These are phyloP conservation scores for Anomalospiza imberbis DNA, from an alignment of 2,797 vertebrate species.

Conservation along the genomic window DNA sequence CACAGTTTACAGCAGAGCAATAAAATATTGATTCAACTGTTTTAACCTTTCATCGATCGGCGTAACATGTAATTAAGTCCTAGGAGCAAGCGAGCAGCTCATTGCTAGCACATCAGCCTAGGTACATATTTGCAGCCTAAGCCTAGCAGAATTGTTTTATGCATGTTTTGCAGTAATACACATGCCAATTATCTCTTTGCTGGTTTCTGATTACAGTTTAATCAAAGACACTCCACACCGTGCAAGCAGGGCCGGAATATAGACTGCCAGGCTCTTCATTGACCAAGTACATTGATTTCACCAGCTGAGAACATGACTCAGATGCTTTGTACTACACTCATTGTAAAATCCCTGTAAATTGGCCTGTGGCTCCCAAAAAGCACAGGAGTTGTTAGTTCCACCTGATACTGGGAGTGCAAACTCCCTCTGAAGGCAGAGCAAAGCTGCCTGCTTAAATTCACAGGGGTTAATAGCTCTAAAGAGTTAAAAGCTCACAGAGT, in stretches of 20 bases:
- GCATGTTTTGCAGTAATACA: background rate
- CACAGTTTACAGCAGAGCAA: conserved; percentile 30
- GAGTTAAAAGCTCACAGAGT: background rate
- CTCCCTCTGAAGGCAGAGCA: background rate
- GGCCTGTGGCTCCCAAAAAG: background rate
- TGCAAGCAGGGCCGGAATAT: background rate
- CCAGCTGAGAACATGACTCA: background rate
- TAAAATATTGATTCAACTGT: conserved; percentile 54
- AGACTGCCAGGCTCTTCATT: background rate
- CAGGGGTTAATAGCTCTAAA: background rate
- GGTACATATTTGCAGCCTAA: background rate
- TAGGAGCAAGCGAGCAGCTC: background rate
- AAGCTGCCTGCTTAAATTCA: background rate
- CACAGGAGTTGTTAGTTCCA: background rate
- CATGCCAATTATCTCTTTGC: background rate
- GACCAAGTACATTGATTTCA: background rate
- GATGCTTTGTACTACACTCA: background rate
- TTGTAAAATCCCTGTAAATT: background rate
- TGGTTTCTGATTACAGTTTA: background rate
- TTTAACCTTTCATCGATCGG: conserved; percentile 31
- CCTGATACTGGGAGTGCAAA: background rate
- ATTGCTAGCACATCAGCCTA: background rate
- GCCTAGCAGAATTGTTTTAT: background rate
- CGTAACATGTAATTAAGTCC: conserved; percentile 30
- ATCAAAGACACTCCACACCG: background rate